Base-by-base conservation (phyloP, 2,113 vertebrate species). In the Salvator merianae region DNA sequence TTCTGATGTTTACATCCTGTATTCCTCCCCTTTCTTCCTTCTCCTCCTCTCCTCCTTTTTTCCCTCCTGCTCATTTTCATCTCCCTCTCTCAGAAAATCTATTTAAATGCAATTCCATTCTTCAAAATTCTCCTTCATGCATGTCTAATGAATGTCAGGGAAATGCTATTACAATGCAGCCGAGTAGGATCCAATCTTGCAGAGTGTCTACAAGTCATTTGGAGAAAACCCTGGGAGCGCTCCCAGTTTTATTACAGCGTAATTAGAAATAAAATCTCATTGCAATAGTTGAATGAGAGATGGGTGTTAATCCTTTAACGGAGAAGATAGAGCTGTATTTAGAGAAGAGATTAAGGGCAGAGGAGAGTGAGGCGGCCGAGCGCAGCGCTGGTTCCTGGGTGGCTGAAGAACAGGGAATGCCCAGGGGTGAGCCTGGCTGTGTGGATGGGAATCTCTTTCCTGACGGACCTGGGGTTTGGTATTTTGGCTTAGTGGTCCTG, bases 191-290 rank as follows among this genome's bases (percentile, higher is more conserved):
- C 95, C 95, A 93, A 94, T 95, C 91, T 93, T 63, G 76, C 94
- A 73, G 90, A 91, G 95, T 95, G 95, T 86, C 95, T 93, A 94
- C 95, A 94, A 96, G 96, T 95, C 95, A 96, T 96, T 96, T 95
- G 95, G 94, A 95, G 94, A 93, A 94, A 95, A 95, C 95, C 95
- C 96, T 95, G 96, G 95, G 95, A 96, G 95, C 76, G 93, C 90
- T 94, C 94, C 94, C 90, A 90, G 94, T 94, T 95, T 96, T 95
- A 96, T 97, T 96, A 96, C 94, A 89, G 94, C 89, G 91, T 96
- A 96, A 97, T 97, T 96, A 96, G 96, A 95, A 97, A 95, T 95
- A 95, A 95, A 96, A 95, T 95, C 96, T 95, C 95, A 95, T 96
- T 95, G 96, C 92, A 82, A 91, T 88, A 95, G 94, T 93, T 93